Percentiles rank a stretch among this genome's conserved stretches.
phyloP scores from a whole-genome alignment of 2,888 invertebrate genomes.

The Isoperla grammatica region DNA sequence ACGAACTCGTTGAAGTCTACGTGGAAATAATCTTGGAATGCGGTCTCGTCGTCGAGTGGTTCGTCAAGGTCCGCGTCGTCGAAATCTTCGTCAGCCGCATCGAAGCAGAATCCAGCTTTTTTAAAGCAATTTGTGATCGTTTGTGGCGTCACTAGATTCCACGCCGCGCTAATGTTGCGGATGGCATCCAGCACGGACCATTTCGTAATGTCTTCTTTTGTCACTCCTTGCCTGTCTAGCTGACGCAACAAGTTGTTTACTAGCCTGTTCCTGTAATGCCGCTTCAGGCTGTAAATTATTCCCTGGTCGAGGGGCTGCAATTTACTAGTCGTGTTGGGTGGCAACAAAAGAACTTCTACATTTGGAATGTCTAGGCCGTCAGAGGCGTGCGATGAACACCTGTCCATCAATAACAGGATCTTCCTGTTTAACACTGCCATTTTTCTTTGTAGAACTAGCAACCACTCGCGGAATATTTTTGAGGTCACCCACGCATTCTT shows the following conservation, averaged over 20 bases:
- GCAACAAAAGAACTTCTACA: background rate
- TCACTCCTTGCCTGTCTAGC: background rate
- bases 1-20: too few relatives aligned
- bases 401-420: background rate
- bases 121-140: too few relatives aligned
- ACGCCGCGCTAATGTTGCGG: background rate
- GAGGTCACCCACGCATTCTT: background rate
- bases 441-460: too few relatives aligned
- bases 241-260: background rate
- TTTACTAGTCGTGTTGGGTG: background rate
- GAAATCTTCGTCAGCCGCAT: too few relatives aligned
- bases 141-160: background rate
- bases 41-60: too few relatives aligned
- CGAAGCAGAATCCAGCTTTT: too few relatives aligned
- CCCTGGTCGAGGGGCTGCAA: constrained; percentile 3
- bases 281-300: background rate
- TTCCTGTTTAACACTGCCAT: background rate
- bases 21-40: too few relatives aligned
- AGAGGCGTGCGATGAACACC: background rate
- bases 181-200: background rate
- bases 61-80: too few relatives aligned
- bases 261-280: background rate
- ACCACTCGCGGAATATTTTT: background rate
- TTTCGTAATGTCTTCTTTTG: background rate
- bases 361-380: background rate